Evolutionary conservation across 1,140 invertebrate species (phyloP), one percentile per base, ranked within the genome.

Genomic region (Magallana ariakensis): DNA sequence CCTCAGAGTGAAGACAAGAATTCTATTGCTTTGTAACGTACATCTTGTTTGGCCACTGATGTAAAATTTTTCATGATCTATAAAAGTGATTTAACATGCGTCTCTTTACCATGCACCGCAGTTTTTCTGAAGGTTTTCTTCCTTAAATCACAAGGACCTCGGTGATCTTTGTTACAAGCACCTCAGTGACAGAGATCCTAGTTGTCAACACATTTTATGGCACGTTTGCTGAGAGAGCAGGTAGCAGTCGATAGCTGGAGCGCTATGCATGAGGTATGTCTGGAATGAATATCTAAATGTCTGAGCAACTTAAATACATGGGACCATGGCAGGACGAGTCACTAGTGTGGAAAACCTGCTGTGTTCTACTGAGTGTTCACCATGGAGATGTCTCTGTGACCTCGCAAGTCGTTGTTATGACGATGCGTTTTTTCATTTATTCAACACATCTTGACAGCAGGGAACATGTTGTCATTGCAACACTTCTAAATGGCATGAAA

Each of bases 261-360:
- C 11, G 66, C 66, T 75, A 75, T 26, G 33, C 10, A 26, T 75
- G 66, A 33, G 22, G 22, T 26, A 75, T 75, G 66, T 75, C 22
- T 75, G 66, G 66, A 75, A 75, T 75, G 66, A 75, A 75, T 75
- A 75, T 75, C 66, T 75, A 75, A 75, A 75, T 75, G 66, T 75
- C 66, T 75, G 66, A 75, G 66, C 66, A 75, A 75, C 66, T 75
- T 26, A 75, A 75, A 75, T 16, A 75, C 33, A 75, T 75, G 66
- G 66, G 22, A 26, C 22, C 66, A 75, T 75, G 66, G 33, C 15
- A 13, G n/a, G 58, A 16, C 66, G 4, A 26, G 66, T 75, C 66
- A 75, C 66, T 26, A 75, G 26, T 22, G 22, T 19, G 22, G 5
- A 9, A 75, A 19, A 22, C 4, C 62, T 66, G 60, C 19, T 70